Conservation (phyloP, 2,113 vertebrate genomes). For the Oenanthe melanoleuca region DNA sequence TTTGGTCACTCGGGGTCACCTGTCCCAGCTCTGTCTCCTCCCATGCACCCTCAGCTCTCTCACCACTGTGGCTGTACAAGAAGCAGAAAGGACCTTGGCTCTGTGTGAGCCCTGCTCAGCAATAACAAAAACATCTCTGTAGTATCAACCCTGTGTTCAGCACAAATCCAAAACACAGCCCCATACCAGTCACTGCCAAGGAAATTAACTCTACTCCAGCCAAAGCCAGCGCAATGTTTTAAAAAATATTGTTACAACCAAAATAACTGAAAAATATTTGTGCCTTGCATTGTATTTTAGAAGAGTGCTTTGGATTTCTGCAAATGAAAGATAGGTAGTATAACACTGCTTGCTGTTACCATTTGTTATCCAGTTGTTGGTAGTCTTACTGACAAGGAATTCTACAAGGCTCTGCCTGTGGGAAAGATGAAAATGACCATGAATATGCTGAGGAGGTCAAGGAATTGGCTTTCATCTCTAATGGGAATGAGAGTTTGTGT, state of each 20-base stretch:
- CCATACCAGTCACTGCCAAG: not conserved
- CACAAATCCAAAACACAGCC: not conserved
- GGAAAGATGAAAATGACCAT: not conserved
- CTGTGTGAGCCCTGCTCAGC: too few species aligned
- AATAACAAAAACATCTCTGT: not conserved
- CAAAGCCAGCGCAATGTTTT: not conserved
- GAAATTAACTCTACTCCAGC: not conserved
- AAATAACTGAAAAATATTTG: not conserved
- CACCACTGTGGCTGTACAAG: fast-evolving
- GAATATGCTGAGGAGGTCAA: not conserved
- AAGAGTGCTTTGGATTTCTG: not conserved
- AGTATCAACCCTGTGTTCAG: not conserved
- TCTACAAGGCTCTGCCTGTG: not conserved
- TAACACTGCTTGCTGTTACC: not conserved
- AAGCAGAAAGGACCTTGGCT: not conserved
- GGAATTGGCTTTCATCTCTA: not conserved
- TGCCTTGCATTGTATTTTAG: not conserved
- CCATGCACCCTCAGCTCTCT: not conserved
- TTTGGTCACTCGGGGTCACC: not conserved
- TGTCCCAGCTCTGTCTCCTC: not conserved
- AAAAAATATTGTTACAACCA: not conserved
- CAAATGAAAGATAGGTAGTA: not conserved
- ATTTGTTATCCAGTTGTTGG: not conserved
- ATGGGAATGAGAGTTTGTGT: not conserved
- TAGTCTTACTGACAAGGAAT: not conserved